Base-by-base conservation (phyloP, 2,888 invertebrate genomes). In the Athalia circularis region DNA sequence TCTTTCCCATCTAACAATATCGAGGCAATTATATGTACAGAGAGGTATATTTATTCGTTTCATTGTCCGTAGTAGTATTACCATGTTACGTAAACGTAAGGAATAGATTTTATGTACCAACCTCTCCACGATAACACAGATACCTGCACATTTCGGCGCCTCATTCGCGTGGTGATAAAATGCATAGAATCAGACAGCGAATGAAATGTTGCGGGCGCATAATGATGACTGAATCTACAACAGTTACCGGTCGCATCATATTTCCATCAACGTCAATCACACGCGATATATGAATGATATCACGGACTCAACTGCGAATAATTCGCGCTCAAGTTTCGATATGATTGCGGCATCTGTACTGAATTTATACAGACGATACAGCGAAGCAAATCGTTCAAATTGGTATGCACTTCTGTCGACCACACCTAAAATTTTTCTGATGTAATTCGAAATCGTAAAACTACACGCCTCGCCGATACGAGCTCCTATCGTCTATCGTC, bases 241-340 rank as follows among this genome's bases (percentile, higher is more conserved):
- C 13, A 57, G 15, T 59, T 72, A 50, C 72, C 3, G 57, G 72
- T 72, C 72, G 57, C 72, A 47, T 13, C 59, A 59, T 47, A 43
- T 72, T 72, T 59, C 72, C 59, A 47, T 72, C 57, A 47, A 9
- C 9, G 70, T 47, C 72, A 59, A 72, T 72, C 72, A 45, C 45
- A 72, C 57, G 72, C 57, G 72, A 72, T 59, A 72, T n/a, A n/a
- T n/a, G n/a, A 59, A 13, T 72, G 43, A 68, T 50, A 29, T 52
- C 68, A 29, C 47, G 65, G 52, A 6, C 43, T 29, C 45, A 45
- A 57, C n/a, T 57, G 57, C 45, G 5, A 45, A 57, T 29, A 2
- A 29, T 29, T 29, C 29, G 2, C 29, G 29, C 29, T 29, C 29
- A n/a, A n/a, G n/a, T n/a, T n/a, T n/a, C n/a, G n/a, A n/a, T n/a